Percentiles rank a stretch among this genome's conserved stretches.
Evolutionary conservation across 2,888 invertebrate genomes (phyloP).

Genomic region (Alviniconcha strummeri): DNA sequence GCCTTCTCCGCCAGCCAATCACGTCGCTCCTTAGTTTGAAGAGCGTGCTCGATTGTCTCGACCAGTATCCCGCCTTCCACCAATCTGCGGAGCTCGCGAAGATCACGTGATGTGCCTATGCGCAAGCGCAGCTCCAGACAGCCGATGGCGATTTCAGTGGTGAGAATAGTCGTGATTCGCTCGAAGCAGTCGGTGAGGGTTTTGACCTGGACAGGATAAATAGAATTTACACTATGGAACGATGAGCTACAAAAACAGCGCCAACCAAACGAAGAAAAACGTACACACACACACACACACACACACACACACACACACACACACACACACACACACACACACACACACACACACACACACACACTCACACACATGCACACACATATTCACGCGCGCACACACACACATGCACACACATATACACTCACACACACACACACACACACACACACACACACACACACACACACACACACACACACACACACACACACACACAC

Average conservation of each 20-base stretch:
- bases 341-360: background rate
- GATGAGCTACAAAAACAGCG: too few species aligned
- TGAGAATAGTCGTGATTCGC: background rate
- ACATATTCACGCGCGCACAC: background rate
- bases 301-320: slow-evolving; percentile 14
- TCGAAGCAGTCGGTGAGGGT: background rate
- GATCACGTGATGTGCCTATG: background rate
- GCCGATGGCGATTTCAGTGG: background rate
- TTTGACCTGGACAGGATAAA: background rate
- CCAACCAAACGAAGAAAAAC: too few species aligned
- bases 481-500: background rate
- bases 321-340: background rate
- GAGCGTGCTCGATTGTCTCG: background rate
- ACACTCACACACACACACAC: slow-evolving; percentile 2
- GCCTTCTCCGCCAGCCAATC: slow-evolving; percentile 8
- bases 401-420: background rate
- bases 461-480: slow-evolving; percentile 6
- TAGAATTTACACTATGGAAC: too few species aligned
- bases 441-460: slow-evolving; percentile 2
- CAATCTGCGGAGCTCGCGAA: slow-evolving; percentile 15
- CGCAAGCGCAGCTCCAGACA: slow-evolving; percentile 25
- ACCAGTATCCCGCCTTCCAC: slow-evolving; percentile 16
- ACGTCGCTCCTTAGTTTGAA: slow-evolving; percentile 10
- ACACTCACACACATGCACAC: background rate
- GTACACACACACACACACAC: slow-evolving; percentile 10